Evolutionary conservation across 2,797 vertebrate species (phyloP), one percentile per base, ranked within the genome.

Genomic region (Brachymystax lenok): DNA sequence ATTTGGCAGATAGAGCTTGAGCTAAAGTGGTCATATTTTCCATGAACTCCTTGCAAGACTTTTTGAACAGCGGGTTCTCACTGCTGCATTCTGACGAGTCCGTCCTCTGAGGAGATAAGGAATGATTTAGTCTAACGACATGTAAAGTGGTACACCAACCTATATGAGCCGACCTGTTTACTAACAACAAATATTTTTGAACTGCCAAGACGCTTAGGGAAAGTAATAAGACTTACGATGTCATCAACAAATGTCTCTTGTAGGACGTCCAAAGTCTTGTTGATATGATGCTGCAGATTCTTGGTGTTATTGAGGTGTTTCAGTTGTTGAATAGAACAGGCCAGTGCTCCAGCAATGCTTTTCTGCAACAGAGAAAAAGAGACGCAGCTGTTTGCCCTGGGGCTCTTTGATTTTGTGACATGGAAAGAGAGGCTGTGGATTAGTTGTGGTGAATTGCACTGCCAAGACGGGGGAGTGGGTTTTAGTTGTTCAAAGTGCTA

Each of bases 221-320:
- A 63, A 24, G 3, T 24, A 63, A 13, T 8, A 27, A 63, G 1
- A 63, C 59, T 24, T 63, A 0, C 0, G 0, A 54, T 5, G 5
- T 52, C 1, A 19, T 24, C 72, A 13, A 40, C 35, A 40, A 12
- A 12, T 0, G 4, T 0, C 70, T 21, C 0, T 0, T 1, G 0
- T 0, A 0, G 0, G 40, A 13, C 0, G 0, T 2, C 3, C 10
- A 46, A 12, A 46, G 12, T 13, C 2, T 1, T 46, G 40, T 46
- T 46, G 40, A 46, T 46, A 46, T 46, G 40, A 46, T 46, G 10
- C 40, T 46, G 40, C 40, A 46, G 40, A 13, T 13, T 46, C 12
- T 0, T 2, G 40, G 12, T 3, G 40, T 46, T 12, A 46, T 46
- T 13, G 40, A 46, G 40, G 40, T 13, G 10, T 0, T 1, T 0